Evolutionary conservation across 2,888 invertebrate species (phyloP), one percentile per base, ranked within the genome.

Genomic region (Pollenia labialis): DNA sequence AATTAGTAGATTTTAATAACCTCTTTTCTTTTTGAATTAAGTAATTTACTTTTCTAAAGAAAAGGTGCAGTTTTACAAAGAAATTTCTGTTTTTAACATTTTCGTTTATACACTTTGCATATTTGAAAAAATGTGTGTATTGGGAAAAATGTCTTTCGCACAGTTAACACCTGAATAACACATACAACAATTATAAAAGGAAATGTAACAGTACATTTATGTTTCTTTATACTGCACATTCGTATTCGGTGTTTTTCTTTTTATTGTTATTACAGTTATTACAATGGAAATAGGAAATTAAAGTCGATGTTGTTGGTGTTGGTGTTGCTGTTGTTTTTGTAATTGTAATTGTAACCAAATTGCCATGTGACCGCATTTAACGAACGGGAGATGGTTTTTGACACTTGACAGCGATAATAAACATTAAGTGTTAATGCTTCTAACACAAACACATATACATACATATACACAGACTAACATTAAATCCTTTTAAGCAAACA

Each of bases 371-470:
- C 84, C 84, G 48, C 77, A 75, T 46, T 60, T 60, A 77, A 64
- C 48, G 69, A 16, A 52, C 40, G 18, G 60, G 54, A 71, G 46
- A 77, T 71, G 77, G 42, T 58, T 77, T 76, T 71, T 68, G 74
- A 79, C 84, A 79, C 79, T 74, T 84, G 60, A 84, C 84, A 74
- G 66, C 66, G 79, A 79, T 79, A 84, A 84, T 60, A 84, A 84
- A 74, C 66, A 84, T 79, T 74, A 74, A 84, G 66, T 84, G 77
- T 84, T 84, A 84, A 84, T 79, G 79, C 46, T 74, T 42, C 58
- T 64, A 83, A 62, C 75, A 64, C 62, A 76, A 42, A 44, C 42
- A 44, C 32, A 40, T 44, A 8, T 12, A 18, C 12, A 4, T 8
- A 23, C 9, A 58, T 10, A 7, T 16, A 62, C 18, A 54, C n/a